Percentiles rank a stretch among this genome's conserved stretches.
Evolutionary conservation across 2,888 invertebrate species (phyloP).

Genomic region (Cephus pygmeus): DNA sequence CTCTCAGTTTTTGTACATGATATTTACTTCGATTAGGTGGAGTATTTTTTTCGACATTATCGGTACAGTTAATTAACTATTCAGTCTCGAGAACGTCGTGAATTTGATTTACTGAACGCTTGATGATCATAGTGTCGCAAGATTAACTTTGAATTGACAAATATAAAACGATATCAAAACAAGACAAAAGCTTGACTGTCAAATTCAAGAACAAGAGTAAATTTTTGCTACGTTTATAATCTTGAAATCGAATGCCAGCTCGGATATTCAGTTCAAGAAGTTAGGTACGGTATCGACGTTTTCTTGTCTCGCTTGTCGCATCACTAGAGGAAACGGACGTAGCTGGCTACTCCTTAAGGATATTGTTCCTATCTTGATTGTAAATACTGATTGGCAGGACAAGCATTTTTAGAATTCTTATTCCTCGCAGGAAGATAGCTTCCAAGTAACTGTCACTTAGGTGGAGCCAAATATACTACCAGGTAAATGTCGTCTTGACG

Average conservation of each 20-base stretch:
- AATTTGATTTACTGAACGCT: background rate
- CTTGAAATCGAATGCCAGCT: background rate
- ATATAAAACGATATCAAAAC: slow-evolving; percentile 6
- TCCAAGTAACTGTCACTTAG: too few relatives aligned
- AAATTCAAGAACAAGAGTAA: slow-evolving; percentile 9
- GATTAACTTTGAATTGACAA: slow-evolving; percentile 6
- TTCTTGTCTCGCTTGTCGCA: slow-evolving; percentile 6
- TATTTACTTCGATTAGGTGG: too few relatives aligned
- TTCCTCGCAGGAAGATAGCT: too few relatives aligned
- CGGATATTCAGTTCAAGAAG: slow-evolving; percentile 4
- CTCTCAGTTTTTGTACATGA: too few relatives aligned
- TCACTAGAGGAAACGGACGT: background rate
- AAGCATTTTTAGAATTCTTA: too few relatives aligned
- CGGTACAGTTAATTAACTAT: too few relatives aligned
- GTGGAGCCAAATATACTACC: too few relatives aligned
- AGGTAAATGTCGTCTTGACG: too few relatives aligned
- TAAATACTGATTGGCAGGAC: too few relatives aligned
- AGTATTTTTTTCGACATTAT: too few relatives aligned
- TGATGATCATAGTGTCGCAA: background rate
- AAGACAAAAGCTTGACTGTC: slow-evolving; percentile 11
- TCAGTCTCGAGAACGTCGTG: too few relatives aligned
- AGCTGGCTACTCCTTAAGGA: background rate
- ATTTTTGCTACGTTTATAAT: slow-evolving; percentile 1
- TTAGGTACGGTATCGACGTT: background rate
- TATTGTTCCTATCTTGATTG: too few relatives aligned